Evolutionary conservation across 2,888 invertebrate genomes (phyloP), one percentile per base, ranked within the genome.

Genomic region (Zaprionus obscuricornis): DNA sequence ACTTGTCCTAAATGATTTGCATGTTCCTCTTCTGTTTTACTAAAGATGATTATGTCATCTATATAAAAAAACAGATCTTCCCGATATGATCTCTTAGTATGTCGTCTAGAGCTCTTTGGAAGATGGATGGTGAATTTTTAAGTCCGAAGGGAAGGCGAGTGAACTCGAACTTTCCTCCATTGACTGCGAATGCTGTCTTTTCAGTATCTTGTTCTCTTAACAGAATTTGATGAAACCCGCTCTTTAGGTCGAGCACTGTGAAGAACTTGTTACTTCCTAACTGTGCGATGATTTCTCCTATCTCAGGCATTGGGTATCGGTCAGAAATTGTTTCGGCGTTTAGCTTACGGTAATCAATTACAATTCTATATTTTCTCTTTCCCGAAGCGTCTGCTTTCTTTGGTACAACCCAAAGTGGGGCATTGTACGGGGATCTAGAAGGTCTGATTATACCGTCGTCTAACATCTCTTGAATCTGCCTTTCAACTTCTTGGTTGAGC

Each of bases 391-490:
- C 50, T 2, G 6, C 14, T 40, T 42, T 51, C 22, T 51, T 51
- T 3, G 51, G 51, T 20, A 51, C 42, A 2, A 42, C 34, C 47
- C 55, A 50, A 0, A 62, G 49, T 4, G 55, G 50, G 0, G 55
- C 43, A 16, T 55, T 62, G 4, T 46, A 60, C 4, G 54, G 49
- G 0, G 54, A 67, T 20, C 14, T 14, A 5, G 54, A 54, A 5
- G 45, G 34, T 17, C 54, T n/a, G 6, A 52, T 43, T 11, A 45
- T 54, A 8, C 36, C 43, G 10, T 45, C 45, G 8, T 26, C 8
- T 7, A 36, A 11, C 3, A 46, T 5, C 10, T 54, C 14, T 10
- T 3, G n/a, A n/a, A n/a, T n/a, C n/a, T n/a, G n/a, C n/a, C n/a
- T n/a, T n/a, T n/a, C n/a, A n/a, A n/a, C n/a, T 37, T 37, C 22